Evolutionary conservation across 2,888 invertebrate species (phyloP), one percentile per base, ranked within the genome.

Genomic region (Mylabris sibirica): DNA sequence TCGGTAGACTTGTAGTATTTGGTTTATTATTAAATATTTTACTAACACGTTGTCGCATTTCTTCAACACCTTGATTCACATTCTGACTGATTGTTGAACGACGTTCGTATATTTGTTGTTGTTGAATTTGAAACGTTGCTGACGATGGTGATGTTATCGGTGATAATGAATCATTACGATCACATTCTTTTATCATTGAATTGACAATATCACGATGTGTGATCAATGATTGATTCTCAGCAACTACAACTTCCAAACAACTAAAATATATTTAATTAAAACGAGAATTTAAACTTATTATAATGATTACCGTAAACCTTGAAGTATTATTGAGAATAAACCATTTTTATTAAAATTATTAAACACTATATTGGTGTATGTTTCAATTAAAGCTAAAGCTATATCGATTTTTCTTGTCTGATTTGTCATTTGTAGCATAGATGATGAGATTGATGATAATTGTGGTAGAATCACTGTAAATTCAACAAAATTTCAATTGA

Each of bases 391-490:
- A 59, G 89, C 89, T 65, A 87, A 83, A 9, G 89, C 88, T 68
- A 91, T 85, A 76, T 90, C 90, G 62, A 86, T 81, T 78, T 88
- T 88, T 73, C 87, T 86, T 3, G 86, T 86, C 75, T 89, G 88
- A 77, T 87, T 87, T 30, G 83, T 80, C 76, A 86, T 83, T 73
- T 89, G 88, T 68, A 87, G 85, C 75, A 89, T 88, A 70, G 86
- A 87, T 3, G 87, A 84, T 4, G 90, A 87, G 77, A 90, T 86
- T 26, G 85, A 86, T 11, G 88, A 87, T 72, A 92, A 80, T 70
- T 90, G 88, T 0, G 89, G 89, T 57, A 90, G 85, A 74, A 91
- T 87, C 69, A 91, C 91, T 91, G 82, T 64, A 87, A 86, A 44
- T 38, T 3, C 12, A 41, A 41, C n/a, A n/a, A n/a, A n/a, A 41